A percentile compares a stretch with the other conserved stretches of the same genome.
Conservation (phyloP, 1,140 invertebrate species). For the Solenopsis fugax region DNA sequence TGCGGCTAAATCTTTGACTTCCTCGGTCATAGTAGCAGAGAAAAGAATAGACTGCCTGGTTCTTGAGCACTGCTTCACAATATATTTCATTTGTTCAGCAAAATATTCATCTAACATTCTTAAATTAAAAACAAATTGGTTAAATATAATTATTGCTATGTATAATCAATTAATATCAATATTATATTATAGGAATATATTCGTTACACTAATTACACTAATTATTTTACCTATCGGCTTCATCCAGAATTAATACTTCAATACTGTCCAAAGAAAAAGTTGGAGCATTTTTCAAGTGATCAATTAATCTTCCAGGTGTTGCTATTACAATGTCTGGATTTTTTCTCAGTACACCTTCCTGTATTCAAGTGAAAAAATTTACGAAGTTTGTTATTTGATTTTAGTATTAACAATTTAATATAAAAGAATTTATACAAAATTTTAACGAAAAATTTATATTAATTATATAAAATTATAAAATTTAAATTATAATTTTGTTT, state of each 20-base stretch:
- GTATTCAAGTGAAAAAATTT: constrained; percentile 59
- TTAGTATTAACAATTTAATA: neutral
- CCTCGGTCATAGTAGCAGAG: constrained; percentile 99
- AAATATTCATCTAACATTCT: constrained; percentile 99
- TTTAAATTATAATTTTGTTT: neutral
- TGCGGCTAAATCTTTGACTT: constrained; percentile 96
- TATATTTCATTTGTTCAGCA: constrained; percentile 99
- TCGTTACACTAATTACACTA: no score
- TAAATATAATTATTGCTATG: constrained; percentile 37
- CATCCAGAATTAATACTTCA: constrained; percentile 97
- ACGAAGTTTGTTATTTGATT: neutral
- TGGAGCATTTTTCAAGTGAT: constrained; percentile 98
- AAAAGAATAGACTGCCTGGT: constrained; percentile 99
- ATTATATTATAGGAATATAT: constrained; percentile 11
- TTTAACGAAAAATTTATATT: no score
- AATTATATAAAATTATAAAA: no score
- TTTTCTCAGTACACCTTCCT: constrained; percentile 94
- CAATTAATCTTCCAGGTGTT: constrained; percentile 98
- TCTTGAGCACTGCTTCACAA: constrained; percentile 95
- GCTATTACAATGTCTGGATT: constrained; percentile 99
- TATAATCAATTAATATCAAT: constrained; percentile 52
- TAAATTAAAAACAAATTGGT: constrained; percentile 77
- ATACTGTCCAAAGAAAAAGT: constrained; percentile 96
- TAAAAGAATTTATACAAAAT: no score
- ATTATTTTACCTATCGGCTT: constrained; percentile 93